phyloP scores from a whole-genome alignment of 2,797 vertebrate species.

The Lepilemur septentrionalis region DNA sequence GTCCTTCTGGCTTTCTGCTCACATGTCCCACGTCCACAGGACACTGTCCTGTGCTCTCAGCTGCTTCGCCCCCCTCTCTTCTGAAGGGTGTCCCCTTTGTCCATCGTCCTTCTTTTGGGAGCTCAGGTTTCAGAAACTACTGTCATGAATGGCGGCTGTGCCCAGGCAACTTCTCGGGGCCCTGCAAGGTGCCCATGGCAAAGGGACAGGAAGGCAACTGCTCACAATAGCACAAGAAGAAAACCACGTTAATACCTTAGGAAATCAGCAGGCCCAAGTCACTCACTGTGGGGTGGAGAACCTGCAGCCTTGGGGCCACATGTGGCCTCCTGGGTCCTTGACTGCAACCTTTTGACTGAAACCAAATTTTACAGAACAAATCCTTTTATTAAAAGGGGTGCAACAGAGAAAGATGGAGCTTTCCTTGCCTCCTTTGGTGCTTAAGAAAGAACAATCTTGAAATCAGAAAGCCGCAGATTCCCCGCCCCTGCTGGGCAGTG shows the following conservation, averaged over 20 bases:
- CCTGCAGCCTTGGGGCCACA: too few species aligned
- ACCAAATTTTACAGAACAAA: neutral
- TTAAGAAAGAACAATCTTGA: neutral
- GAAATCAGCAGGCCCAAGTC: neutral
- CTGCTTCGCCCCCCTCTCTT: neutral
- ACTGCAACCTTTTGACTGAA: neutral
- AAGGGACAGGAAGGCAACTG: neutral
- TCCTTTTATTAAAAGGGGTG: neutral
- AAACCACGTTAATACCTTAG: neutral
- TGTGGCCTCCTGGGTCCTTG: neutral
- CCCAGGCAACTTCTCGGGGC: neutral
- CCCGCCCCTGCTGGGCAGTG: neutral
- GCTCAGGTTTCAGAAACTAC: neutral
- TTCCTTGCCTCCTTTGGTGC: neutral
- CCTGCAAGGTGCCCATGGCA: neutral
- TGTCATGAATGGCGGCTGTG: neutral
- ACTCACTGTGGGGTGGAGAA: neutral
- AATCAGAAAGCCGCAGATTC: neutral
- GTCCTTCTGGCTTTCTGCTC: neutral
- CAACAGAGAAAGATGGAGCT: neutral
- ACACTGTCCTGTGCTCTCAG: neutral
- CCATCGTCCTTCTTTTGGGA: neutral
- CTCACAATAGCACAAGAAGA: too few species aligned
- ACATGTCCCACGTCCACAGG: neutral
- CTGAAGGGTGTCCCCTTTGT: fast-evolving